Evolutionary conservation across 1,140 invertebrate species (phyloP), one percentile per base, ranked within the genome.

Genomic region (Drosophila mauritiana): DNA sequence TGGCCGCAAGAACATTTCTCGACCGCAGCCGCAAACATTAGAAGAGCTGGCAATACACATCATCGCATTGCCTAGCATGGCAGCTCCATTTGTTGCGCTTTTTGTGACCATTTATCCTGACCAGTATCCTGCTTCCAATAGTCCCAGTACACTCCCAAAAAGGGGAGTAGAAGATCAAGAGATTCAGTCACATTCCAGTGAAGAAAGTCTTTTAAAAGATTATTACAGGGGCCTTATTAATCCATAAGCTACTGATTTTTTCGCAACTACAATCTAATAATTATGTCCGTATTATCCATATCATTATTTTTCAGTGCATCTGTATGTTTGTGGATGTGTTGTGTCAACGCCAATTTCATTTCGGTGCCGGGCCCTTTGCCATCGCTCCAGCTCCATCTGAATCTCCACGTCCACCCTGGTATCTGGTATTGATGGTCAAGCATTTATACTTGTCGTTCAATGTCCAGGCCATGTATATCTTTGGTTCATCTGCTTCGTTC

Each of bases 361-460:
- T 77, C 62, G 59, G 55, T 57, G 65, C 65, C 45, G 17, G 37
- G 59, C 58, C 36, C 51, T 48, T 69, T 69, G 25, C 51, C 51
- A 27, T 65, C 46, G 27, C 52, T 46, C 11, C 61, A 63, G 22
- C 20, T 51, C 43, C 37, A n/a, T 15, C 27, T 63, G 37, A 36
- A 45, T 54, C 25, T 74, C 51, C 45, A 68, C 55, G 37, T 52
- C 73, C 53, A 54, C 43, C 22, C 40, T 42, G 53, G 40, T 68
- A 75, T 76, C 78, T 68, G 82, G 65, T 86, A 86, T 86, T 86
- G 82, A 86, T 86, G 82, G 70, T 52, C 45, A 62, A 63, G 61
- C 70, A 86, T 88, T 88, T 88, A 64, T 86, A 88, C 74, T 86
- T 85, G 78, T 85, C 83, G 74, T 82, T 82, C 83, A 79, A 78